Evolutionary conservation across 2,888 invertebrate species (phyloP).

Genomic region (Atrina japonica): DNA sequence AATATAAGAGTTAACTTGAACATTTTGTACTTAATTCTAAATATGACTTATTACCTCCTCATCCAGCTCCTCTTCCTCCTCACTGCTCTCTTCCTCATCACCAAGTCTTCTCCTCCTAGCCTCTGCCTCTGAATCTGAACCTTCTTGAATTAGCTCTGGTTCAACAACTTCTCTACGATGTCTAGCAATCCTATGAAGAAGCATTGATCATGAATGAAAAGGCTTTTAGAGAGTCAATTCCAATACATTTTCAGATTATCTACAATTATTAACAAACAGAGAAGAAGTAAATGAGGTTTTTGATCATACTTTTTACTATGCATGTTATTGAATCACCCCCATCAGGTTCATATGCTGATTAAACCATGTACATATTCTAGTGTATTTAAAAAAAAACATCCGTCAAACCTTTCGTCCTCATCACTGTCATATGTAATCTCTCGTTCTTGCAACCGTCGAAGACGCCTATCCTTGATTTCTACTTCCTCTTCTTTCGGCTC

Average conservation of each 20-base stretch:
- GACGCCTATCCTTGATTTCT: conserved; percentile 89
- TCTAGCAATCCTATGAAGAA: conserved; percentile 66
- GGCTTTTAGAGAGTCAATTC: no score
- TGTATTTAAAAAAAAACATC: no score
- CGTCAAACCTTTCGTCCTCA: conserved; percentile 75
- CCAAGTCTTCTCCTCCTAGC: conserved; percentile 58
- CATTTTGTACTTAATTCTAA: not conserved
- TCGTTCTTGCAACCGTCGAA: conserved; percentile 85
- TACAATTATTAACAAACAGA: no score
- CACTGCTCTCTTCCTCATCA: conserved; percentile 70
- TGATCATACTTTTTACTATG: no score
- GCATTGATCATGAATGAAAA: no score
- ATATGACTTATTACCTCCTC: conserved; percentile 69
- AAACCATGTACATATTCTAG: no score
- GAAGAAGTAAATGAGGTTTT: no score
- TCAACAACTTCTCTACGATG: conserved; percentile 76
- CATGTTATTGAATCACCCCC: no score
- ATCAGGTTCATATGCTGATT: no score
- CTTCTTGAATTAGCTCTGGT: conserved; percentile 87
- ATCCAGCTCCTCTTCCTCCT: conserved; percentile 78
- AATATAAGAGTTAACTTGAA: no score
- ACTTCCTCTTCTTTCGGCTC: conserved; percentile 72
- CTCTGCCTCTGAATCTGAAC: conserved; percentile 79
- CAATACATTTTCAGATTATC: no score
- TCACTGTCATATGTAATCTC: conserved; percentile 73